Evolutionary conservation across 1,140 invertebrate genomes (phyloP), one percentile per base, ranked within the genome.

Genomic region (Musca vetustissima): DNA sequence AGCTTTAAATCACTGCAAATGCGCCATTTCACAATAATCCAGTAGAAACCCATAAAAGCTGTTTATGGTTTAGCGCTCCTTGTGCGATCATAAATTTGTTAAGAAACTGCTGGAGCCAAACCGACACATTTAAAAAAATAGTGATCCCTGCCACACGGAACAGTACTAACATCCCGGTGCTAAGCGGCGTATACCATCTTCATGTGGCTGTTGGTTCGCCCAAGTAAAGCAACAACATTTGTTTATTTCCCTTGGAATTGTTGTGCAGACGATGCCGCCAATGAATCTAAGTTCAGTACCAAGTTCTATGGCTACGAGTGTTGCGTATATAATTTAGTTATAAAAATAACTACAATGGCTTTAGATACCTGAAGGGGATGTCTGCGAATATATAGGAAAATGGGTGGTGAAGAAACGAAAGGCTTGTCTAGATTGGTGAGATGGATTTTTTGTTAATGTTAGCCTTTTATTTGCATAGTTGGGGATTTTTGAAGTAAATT

Each of bases 51-150:
- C 67, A 79, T 79, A 79, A 79, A 79, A 79, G 77, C 77, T 79
- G 77, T 79, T 79, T 79, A 79, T 79, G 75, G 77, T 76, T 79
- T 79, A 77, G 77, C 77, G 77, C 77, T 79, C 77, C 77, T 77
- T 79, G 74, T 78, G 72, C 73, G 53, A 65, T 75, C 75, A 77
- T 79, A 79, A 79, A 79, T 79, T 77, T 73, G 21, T 47, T n/a
- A 61, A 36, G 17, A 21, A 61, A 61, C 57, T 61, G 28, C 57
- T 61, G 64, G 64, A 49, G 43, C 49, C 64, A 49, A 19, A 52
- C 64, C 22, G 64, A 66, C 64, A 52, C 47, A 61, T 36, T n/a
- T 36, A 19, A 61, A 36, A 61, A 43, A 9, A 28, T 61, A 13
- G 57, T 32, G 57, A 61, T 61, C 28, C 57, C 19, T 21, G 22